A percentile compares a stretch with the other conserved stretches of the same genome.
These are phyloP conservation scores for Delphinapterus leucas DNA, from an alignment of 2,113 vertebrate species.

Conservation along the genomic window DNA sequence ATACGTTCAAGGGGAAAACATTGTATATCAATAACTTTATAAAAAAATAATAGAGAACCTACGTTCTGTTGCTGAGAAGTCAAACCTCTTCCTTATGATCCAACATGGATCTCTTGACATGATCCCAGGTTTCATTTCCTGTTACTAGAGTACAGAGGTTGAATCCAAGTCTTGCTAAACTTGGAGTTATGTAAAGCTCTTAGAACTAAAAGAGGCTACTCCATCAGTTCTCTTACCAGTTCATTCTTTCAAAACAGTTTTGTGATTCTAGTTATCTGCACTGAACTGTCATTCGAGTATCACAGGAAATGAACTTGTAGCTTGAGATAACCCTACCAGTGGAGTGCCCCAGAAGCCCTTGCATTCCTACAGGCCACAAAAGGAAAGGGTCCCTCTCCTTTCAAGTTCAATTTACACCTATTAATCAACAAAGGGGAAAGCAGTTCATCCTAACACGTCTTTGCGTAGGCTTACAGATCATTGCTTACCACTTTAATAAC, in stretches of 20 bases:
- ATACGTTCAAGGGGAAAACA: neutral
- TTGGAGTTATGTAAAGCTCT: neutral
- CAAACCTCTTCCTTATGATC: neutral
- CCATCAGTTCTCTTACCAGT: neutral
- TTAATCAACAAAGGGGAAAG: neutral
- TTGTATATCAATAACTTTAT: neutral
- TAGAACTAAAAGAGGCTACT: neutral
- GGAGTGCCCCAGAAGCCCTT: neutral
- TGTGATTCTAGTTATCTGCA: neutral
- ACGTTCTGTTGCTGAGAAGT: neutral
- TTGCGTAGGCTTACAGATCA: neutral
- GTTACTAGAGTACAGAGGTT: neutral
- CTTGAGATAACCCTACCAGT: neutral
- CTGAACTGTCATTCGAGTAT: neutral
- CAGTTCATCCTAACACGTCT: neutral
- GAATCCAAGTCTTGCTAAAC: neutral
- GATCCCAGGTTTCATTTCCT: neutral
- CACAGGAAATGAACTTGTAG: neutral
- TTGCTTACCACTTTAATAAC: neutral
- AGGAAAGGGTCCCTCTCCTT: neutral
- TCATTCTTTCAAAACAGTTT: slow-evolving; percentile 18
- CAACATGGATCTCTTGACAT: neutral
- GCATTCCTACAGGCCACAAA: neutral
- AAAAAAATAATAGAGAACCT: neutral
- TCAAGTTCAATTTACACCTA: neutral